Percentiles rank a stretch among this genome's conserved stretches.
phyloP scores from a whole-genome alignment of 2,888 invertebrate species.

The Oxyteleia sp. region DNA sequence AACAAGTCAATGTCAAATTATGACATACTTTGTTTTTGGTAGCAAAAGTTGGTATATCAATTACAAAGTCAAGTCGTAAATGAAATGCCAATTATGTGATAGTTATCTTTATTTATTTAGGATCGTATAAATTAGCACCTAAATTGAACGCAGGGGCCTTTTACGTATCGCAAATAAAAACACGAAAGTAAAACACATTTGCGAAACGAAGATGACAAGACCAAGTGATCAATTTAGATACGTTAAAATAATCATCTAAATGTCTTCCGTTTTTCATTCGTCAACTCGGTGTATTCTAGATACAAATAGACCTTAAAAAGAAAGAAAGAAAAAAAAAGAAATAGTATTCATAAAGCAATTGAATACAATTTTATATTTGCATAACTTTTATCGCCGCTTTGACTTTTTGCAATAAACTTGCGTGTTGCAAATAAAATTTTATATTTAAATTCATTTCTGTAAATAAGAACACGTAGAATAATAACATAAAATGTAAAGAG shows the following conservation, averaged over 20 bases:
- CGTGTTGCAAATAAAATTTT: no score
- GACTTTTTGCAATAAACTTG: no score
- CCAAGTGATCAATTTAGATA: neutral
- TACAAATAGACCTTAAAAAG: no score
- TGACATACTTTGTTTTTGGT: neutral
- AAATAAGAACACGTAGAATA: no score
- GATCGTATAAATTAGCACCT: slow-evolving; percentile 33
- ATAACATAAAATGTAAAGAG: no score
- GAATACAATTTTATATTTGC: no score
- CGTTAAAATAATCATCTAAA: slow-evolving; percentile 6
- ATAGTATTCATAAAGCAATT: no score
- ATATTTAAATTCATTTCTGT: no score
- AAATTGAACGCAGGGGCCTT: slow-evolving; percentile 26
- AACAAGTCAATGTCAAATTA: slow-evolving; percentile 1
- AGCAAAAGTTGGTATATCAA: neutral
- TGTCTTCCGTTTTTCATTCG: slow-evolving; percentile 4
- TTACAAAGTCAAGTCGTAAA: slow-evolving; percentile 16
- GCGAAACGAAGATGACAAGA: slow-evolving; percentile 9
- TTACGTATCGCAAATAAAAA: slow-evolving; percentile 21
- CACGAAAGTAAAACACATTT: slow-evolving; percentile 13
- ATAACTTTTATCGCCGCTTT: no score
- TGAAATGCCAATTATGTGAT: slow-evolving; percentile 18
- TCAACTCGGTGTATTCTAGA: no score
- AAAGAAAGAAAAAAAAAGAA: no score
- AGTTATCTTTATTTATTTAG: slow-evolving; percentile 33